Evolutionary conservation across 2,888 invertebrate genomes (phyloP), one percentile per base, ranked within the genome.

Genomic region (Ophonus ardosiacus): DNA sequence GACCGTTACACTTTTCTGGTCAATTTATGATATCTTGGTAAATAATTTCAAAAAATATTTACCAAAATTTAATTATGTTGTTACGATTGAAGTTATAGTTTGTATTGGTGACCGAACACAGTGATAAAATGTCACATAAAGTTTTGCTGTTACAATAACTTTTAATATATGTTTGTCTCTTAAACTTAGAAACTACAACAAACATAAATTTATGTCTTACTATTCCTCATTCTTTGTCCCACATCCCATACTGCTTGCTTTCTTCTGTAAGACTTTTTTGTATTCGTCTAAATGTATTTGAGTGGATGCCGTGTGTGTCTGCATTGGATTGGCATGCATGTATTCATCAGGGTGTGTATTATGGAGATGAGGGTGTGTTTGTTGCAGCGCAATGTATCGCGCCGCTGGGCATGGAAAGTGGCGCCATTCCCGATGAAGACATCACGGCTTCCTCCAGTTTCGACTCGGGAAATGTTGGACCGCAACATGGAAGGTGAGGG

Each of bases 361-460:
- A 68, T 68, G 68, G 24, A 68, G 68, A 68, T 68, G 38, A 68
- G 31, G 38, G 68, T 68, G 87, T 87, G 87, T 88, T 87, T 91
- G 90, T 93, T 92, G 86, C 94, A 97, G 97, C 95, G 89, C 95
- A 96, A 93, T 97, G 97, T 92, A 95, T 94, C 90, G 94, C 94
- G 87, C 95, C 97, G 81, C 93, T 98, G 90, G 98, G 98, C 86
- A 96, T 98, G 97, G 96, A 97, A 92, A 95, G 95, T 89, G 96
- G 96, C 86, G 93, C 93, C 88, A 97, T 98, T 90, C 94, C 94
- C 88, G 96, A 97, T 92, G 93, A 93, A 88, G 96, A 96, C 91
- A 94, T 97, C 90, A 94, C 94, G 86, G 97, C 97, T 88, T 97
- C 96, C 91, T 97, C 97, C 80, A 96, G 96, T 88, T 97, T 96